These are phyloP conservation scores for Pentalonia nigronervosa DNA, from an alignment of 1,140 invertebrate species.

Conservation along the genomic window DNA sequence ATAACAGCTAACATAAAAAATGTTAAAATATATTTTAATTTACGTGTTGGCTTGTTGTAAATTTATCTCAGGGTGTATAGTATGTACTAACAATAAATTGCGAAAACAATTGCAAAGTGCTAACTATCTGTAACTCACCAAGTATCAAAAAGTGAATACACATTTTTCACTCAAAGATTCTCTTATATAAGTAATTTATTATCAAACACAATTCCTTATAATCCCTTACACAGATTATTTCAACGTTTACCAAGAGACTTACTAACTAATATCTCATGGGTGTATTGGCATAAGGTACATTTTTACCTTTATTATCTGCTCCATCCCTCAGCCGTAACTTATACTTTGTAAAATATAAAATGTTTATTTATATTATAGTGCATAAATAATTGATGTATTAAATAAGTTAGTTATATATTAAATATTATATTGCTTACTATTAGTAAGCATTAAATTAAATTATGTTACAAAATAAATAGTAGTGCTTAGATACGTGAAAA, in stretches of 20 bases:
- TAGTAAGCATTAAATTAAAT: background rate
- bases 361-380: background rate
- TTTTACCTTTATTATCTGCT: background rate
- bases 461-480: background rate
- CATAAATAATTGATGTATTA: background rate
- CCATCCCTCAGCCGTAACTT: background rate
- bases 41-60: background rate
- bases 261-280: background rate
- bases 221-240: background rate
- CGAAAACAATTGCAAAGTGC: background rate
- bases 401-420: background rate
- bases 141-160: background rate
- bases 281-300: background rate
- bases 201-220: background rate
- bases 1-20: background rate
- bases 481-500: background rate
- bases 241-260: background rate
- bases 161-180: background rate
- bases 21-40: background rate
- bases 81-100: conserved; percentile 10
- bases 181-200: conserved; percentile 10
- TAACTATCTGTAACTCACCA: background rate
- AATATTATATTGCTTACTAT: no score
- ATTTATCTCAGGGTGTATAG: background rate
- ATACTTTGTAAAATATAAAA: background rate